These are phyloP conservation scores for Uromys caudimaculatus DNA, from an alignment of 2,797 vertebrate genomes.

Conservation along the genomic window DNA sequence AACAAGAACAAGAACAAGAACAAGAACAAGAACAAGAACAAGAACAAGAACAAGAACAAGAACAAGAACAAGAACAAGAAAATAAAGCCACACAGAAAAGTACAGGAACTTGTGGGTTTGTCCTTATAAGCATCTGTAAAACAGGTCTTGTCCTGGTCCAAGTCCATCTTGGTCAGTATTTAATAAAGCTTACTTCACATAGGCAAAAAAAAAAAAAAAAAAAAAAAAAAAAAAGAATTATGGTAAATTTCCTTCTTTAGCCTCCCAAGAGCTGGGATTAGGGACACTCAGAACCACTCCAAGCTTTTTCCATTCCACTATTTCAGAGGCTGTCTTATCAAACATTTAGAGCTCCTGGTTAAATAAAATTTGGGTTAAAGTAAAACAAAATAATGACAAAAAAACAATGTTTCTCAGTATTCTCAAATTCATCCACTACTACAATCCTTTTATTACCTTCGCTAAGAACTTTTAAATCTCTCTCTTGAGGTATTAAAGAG, in stretches of 20 bases:
- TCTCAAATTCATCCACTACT: background rate
- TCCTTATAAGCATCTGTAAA: background rate
- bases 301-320: background rate
- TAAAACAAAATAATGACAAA: constrained; percentile 9
- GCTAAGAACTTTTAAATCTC: background rate
- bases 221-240: no score
- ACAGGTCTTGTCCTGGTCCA: background rate
- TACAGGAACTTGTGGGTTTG: background rate
- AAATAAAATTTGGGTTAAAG: constrained; percentile 54
- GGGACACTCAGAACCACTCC: background rate
- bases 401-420: background rate
- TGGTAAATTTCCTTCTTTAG: background rate
- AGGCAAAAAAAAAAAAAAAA: background rate
- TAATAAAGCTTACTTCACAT: background rate
- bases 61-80: background rate
- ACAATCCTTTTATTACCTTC: background rate
- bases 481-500: background rate
- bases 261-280: background rate
- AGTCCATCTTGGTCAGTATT: background rate
- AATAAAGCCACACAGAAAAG: background rate
- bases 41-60: no score
- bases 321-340: background rate
- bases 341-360: constrained; percentile 2
- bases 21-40: no score
- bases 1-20: background rate